Conservation (phyloP, 1,140 invertebrate species). For the Sycophaga agraensis region DNA sequence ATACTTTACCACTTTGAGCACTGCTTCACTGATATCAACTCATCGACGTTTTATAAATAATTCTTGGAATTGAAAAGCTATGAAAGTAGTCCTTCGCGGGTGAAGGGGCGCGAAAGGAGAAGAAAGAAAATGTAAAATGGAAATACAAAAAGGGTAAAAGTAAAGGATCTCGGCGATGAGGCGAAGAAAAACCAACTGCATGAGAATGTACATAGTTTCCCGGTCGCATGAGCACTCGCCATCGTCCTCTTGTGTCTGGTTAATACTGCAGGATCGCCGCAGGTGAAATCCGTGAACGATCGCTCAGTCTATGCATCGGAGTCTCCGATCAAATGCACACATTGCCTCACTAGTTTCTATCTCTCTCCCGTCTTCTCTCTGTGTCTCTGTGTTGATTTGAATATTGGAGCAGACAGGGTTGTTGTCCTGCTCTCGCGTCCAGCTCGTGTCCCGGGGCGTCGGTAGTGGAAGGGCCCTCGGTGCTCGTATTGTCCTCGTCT, state of each 20-base stretch:
- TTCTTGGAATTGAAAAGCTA: constrained; percentile 44
- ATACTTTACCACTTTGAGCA: not conserved
- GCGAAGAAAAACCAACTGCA: constrained; percentile 40
- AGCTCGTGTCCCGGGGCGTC: not conserved
- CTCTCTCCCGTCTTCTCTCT: not conserved
- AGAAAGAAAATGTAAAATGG: constrained; percentile 4
- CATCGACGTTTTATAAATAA: constrained; percentile 44
- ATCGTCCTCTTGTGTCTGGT: constrained; percentile 30
- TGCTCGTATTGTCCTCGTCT: constrained; percentile 11
- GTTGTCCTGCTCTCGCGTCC: not conserved
- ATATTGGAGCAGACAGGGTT: too few species aligned
- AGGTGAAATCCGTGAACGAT: constrained; percentile 11
- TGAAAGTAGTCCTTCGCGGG: constrained; percentile 1
- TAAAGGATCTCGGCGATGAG: constrained; percentile 24
- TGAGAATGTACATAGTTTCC: constrained; percentile 33
- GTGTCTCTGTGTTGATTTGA: too few species aligned
- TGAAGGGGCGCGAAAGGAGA: not conserved
- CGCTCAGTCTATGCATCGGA: constrained; percentile 17
- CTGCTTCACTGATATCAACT: not conserved
- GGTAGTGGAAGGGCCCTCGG: not conserved
- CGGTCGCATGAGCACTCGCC: constrained; percentile 36
- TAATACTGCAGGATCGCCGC: constrained; percentile 54
- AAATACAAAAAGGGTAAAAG: not conserved
- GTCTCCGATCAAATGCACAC: not conserved
- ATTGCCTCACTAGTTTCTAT: not conserved